Evolutionary conservation across 2,888 invertebrate genomes (phyloP).

Genomic region (Aradus depressus): DNA sequence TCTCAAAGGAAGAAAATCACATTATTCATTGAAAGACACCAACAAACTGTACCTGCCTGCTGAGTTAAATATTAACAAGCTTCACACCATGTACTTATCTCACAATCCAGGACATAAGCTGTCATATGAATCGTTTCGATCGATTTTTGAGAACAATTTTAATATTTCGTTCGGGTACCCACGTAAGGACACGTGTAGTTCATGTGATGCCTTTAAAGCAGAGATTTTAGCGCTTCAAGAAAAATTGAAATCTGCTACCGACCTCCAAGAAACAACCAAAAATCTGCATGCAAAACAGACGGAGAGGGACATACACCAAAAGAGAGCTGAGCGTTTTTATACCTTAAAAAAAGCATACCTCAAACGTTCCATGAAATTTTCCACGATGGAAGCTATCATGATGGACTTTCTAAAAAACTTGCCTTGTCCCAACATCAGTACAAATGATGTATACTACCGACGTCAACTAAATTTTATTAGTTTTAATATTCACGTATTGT

Average conservation of each 20-base stretch:
- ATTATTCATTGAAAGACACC: slow-evolving; percentile 18
- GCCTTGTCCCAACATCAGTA: slow-evolving; percentile 22
- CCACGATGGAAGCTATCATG: slow-evolving; percentile 11
- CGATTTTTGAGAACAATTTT: slow-evolving; percentile 22
- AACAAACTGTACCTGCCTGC: slow-evolving; percentile 19
- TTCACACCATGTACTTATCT: slow-evolving; percentile 19
- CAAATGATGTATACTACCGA: slow-evolving; percentile 24
- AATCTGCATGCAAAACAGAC: too few relatives aligned
- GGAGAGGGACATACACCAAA: neutral
- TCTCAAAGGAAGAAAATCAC: slow-evolving; percentile 19
- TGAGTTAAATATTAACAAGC: slow-evolving; percentile 16
- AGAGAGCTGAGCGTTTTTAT: neutral
- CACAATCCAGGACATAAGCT: slow-evolving; percentile 14
- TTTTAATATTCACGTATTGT: slow-evolving; percentile 21
- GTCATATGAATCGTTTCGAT: slow-evolving; percentile 20
- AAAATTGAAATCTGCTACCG: neutral
- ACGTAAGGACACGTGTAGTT: slow-evolving; percentile 23
- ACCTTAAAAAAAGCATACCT: neutral
- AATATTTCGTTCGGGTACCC: slow-evolving; percentile 25
- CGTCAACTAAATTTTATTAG: slow-evolving; percentile 12
- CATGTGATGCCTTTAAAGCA: slow-evolving; percentile 18
- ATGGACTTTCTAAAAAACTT: slow-evolving; percentile 25
- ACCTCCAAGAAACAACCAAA: too few relatives aligned
- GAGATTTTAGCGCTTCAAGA: neutral
- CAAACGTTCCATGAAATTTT: neutral